Percentiles rank a stretch among this genome's conserved stretches.
These are phyloP conservation scores for Cyanoramphus novaezelandiae DNA, from an alignment of 2,113 vertebrate genomes.

Conservation along the genomic window DNA sequence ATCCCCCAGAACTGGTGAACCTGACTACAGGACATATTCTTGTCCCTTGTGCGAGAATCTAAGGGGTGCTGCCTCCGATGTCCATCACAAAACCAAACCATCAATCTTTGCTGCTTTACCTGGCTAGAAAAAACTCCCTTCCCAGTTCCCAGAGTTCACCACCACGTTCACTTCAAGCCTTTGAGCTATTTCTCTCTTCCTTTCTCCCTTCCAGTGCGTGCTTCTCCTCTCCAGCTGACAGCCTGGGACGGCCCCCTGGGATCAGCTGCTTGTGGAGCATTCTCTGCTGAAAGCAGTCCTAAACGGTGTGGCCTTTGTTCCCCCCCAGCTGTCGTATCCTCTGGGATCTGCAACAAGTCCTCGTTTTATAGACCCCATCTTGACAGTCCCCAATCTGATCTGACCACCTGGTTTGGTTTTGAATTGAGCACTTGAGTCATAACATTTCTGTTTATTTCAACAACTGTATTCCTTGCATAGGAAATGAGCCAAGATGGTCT, in stretches of 20 bases:
- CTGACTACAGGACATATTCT: background rate
- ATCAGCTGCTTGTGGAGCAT: constrained; percentile 15
- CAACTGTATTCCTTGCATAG: constrained; percentile 71
- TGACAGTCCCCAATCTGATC: constrained; percentile 66
- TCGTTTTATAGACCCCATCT: constrained; percentile 19
- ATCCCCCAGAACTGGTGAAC: background rate
- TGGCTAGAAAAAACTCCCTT: background rate
- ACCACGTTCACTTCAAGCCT: background rate
- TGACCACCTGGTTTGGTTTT: constrained; percentile 74
- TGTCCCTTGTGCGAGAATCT: background rate
- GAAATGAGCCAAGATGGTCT: constrained; percentile 76
- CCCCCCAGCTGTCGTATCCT: constrained; percentile 51
- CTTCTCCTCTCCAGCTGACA: constrained; percentile 6
- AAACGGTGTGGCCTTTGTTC: constrained; percentile 22
- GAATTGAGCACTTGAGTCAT: constrained; percentile 65
- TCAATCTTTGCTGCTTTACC: background rate
- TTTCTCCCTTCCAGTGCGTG: background rate
- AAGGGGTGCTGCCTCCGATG: background rate
- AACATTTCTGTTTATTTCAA: constrained; percentile 76
- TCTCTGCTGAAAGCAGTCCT: background rate
- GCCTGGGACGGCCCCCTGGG: background rate
- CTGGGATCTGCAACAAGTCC: constrained; percentile 53
- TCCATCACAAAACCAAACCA: background rate
- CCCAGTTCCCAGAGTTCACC: background rate
- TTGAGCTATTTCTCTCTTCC: background rate